A percentile compares a stretch with the other conserved stretches of the same genome.
phyloP scores from a whole-genome alignment of 2,797 vertebrate genomes.

The Sparus aurata region DNA sequence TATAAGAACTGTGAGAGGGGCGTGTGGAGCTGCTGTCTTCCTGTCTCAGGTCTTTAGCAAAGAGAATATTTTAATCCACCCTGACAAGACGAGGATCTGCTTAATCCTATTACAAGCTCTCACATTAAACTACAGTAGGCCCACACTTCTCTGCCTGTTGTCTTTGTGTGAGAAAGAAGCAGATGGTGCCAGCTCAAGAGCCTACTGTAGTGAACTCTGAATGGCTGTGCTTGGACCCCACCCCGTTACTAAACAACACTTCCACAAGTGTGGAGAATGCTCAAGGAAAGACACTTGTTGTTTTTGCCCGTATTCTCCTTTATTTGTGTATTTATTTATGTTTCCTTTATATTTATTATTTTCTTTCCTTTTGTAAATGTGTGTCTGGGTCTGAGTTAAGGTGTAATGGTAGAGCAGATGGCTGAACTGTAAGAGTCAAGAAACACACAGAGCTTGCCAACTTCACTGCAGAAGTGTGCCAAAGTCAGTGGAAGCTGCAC shows the following conservation, averaged over 20 bases:
- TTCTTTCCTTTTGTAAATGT: constrained; percentile 2
- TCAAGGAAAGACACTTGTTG: constrained; percentile 27
- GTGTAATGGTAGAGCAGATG: constrained; percentile 56
- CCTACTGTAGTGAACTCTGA: constrained; percentile 70
- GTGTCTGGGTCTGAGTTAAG: constrained; percentile 37
- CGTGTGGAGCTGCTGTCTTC: constrained; percentile 61
- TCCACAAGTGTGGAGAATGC: constrained; percentile 45
- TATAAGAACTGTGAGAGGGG: constrained; percentile 66
- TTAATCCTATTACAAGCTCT: constrained; percentile 86
- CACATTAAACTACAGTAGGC: constrained; percentile 82
- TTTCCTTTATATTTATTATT: not conserved
- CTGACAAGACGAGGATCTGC: constrained; percentile 83
- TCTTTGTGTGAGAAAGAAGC: constrained; percentile 75
- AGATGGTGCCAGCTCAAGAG: constrained; percentile 75
- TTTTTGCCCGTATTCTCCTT: not conserved
- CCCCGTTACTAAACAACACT: constrained; percentile 50
- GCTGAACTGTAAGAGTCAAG: constrained; percentile 41
- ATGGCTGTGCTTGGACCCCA: constrained; percentile 49
- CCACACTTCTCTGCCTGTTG: constrained; percentile 70
- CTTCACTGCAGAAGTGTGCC: constrained; percentile 38
- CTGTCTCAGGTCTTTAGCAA: constrained; percentile 73
- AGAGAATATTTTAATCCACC: constrained; percentile 84
- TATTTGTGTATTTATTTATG: not conserved
- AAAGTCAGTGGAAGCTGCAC: constrained; percentile 42
- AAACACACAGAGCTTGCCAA: constrained; percentile 36